A percentile compares a stretch with the other conserved stretches of the same genome.
phyloP scores from a whole-genome alignment of 2,888 invertebrate genomes.

The Acleris laterana region DNA sequence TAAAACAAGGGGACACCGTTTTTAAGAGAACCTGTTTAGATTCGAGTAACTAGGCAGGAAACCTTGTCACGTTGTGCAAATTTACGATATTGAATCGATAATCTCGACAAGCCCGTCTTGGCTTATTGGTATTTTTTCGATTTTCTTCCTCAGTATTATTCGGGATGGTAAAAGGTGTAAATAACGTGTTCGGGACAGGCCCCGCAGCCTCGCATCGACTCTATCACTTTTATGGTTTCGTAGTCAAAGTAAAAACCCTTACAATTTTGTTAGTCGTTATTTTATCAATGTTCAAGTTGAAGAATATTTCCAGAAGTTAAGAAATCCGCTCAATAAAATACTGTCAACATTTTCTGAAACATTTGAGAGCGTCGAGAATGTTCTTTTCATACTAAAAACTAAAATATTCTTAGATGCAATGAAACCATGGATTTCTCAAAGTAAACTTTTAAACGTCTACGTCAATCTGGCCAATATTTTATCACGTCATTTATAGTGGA shows the following conservation, averaged over 20 bases:
- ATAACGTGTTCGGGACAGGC: constrained; percentile 4
- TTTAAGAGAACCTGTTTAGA: constrained; percentile 29
- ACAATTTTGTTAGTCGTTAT: neutral
- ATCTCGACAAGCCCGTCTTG: constrained; percentile 9
- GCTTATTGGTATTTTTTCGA: constrained; percentile 24
- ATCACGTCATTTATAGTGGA: too few relatives aligned
- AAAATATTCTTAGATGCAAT: too few relatives aligned
- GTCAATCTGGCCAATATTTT: too few relatives aligned
- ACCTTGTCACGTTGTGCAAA: constrained; percentile 34
- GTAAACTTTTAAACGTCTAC: too few relatives aligned
- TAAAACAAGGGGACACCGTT: too few relatives aligned
- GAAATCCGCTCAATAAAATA: too few relatives aligned
- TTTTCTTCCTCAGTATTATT: constrained; percentile 6
- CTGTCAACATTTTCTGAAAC: too few relatives aligned
- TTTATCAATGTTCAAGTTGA: too few relatives aligned
- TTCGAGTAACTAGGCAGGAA: constrained; percentile 37
- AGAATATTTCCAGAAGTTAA: too few relatives aligned
- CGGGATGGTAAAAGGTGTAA: constrained; percentile 11
- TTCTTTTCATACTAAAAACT: too few relatives aligned
- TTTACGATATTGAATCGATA: constrained; percentile 34
- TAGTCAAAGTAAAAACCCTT: neutral
- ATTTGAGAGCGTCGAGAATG: too few relatives aligned
- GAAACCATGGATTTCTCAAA: too few relatives aligned
- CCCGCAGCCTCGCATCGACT: neutral
- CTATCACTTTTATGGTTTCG: neutral